Conservation (phyloP, 1,140 invertebrate species). For the Drosophila micromelanica region DNA sequence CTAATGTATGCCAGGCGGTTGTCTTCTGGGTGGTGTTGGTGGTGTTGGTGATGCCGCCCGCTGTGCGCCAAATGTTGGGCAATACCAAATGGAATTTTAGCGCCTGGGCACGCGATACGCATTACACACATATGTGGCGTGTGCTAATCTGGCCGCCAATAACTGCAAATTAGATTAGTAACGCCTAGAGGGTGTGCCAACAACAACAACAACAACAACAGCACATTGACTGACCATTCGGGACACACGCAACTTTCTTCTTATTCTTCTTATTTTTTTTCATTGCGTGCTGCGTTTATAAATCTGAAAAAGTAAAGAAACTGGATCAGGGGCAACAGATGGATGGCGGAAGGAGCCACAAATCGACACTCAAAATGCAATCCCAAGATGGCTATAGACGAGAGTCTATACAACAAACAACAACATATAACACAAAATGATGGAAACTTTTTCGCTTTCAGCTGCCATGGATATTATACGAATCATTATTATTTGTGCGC, state of each 20-base stretch:
- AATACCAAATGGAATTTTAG: constrained; percentile 54
- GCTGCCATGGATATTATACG: constrained; percentile 23
- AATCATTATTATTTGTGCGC: constrained; percentile 54
- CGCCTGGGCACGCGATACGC: constrained; percentile 58
- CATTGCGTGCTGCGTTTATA: constrained; percentile 51
- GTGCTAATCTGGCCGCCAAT: constrained; percentile 73
- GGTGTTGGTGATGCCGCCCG: constrained; percentile 16
- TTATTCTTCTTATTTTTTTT: constrained; percentile 7
- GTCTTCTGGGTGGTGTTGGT: neutral
- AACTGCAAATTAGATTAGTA: constrained; percentile 80
- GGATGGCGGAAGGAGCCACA: constrained; percentile 12
- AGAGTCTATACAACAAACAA: constrained; percentile 17
- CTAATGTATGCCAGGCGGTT: constrained; percentile 55
- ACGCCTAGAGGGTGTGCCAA: constrained; percentile 44
- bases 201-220: constrained; percentile 7
- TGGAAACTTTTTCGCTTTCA: constrained; percentile 71
- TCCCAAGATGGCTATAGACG: constrained; percentile 36
- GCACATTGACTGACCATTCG: constrained; percentile 10
- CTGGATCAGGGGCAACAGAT: neutral
- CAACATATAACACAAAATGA: constrained; percentile 54
- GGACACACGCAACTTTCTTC: constrained; percentile 35
- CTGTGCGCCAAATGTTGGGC: constrained; percentile 50
- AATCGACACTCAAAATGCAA: constrained; percentile 63
- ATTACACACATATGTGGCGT: constrained; percentile 70
- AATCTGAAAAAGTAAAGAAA: constrained; percentile 26